Evolutionary conservation across 1,140 invertebrate species (phyloP).

Genomic region (Bombus superbus): DNA sequence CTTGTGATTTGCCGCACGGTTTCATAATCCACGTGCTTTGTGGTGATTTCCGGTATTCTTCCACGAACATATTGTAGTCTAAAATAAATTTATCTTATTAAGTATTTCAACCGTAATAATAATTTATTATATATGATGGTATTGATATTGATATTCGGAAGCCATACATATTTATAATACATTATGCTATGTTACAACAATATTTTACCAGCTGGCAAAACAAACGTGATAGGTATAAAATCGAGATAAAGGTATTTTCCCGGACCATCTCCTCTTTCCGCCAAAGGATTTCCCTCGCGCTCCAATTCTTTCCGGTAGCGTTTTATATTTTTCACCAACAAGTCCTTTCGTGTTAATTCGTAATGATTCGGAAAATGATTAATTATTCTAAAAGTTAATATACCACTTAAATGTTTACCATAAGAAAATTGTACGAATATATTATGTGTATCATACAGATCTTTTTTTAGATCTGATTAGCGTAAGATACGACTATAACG

Average conservation of each 20-base stretch:
- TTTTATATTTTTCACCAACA: constrained; percentile 98
- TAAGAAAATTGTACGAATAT: not conserved
- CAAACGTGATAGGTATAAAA: constrained; percentile 96
- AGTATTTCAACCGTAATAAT: not conserved
- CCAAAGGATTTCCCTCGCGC: constrained; percentile 93
- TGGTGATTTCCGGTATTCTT: constrained; percentile 95
- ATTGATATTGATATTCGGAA: not conserved
- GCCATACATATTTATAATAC: too few relatives aligned
- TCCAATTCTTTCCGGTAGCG: constrained; percentile 95
- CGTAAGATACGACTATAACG: not conserved
- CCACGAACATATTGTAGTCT: constrained; percentile 98
- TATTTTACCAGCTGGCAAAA: constrained; percentile 89
- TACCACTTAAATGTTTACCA: not conserved
- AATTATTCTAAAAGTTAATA: constrained; percentile 86
- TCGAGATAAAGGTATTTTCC: constrained; percentile 92
- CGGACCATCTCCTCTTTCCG: constrained; percentile 89
- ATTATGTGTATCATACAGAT: not conserved
- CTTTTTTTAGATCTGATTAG: not conserved
- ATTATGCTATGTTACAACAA: not conserved
- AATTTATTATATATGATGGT: too few relatives aligned
- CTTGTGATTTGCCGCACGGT: constrained; percentile 96
- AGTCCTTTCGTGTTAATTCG: constrained; percentile 96
- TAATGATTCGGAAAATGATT: constrained; percentile 98
- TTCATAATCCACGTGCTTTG: constrained; percentile 99
- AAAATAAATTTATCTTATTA: not conserved